A percentile compares a stretch with the other conserved stretches of the same genome.
These are phyloP conservation scores for Eupithecia pulchellata DNA, from an alignment of 2,888 invertebrate genomes.

Conservation along the genomic window DNA sequence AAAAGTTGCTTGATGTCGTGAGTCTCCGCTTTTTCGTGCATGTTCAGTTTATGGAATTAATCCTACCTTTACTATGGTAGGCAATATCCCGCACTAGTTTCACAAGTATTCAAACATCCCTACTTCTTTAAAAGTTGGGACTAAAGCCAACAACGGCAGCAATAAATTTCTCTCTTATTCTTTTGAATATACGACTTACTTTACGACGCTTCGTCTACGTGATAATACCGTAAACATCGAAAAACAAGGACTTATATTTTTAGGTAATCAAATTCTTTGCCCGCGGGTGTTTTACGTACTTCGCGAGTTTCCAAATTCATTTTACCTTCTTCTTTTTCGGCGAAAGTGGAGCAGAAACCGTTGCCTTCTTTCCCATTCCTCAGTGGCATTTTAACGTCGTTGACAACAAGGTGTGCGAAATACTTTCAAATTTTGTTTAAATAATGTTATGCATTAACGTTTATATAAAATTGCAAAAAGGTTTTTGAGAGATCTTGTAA, in stretches of 20 bases:
- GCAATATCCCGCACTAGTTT: background rate
- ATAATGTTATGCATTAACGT: background rate
- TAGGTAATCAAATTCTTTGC: slow-evolving; percentile 34
- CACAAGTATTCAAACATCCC: background rate
- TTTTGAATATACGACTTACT: slow-evolving; percentile 15
- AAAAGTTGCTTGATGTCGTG: background rate
- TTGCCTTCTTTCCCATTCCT: background rate
- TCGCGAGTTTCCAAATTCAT: slow-evolving; percentile 29
- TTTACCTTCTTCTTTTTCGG: slow-evolving; percentile 21
- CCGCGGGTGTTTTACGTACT: slow-evolving; percentile 32
- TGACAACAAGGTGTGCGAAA: background rate
- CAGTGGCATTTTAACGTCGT: background rate
- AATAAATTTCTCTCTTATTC: slow-evolving; percentile 30
- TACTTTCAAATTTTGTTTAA: background rate
- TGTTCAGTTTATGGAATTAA: background rate
- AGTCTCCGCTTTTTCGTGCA: background rate
- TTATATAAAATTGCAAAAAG: no score
- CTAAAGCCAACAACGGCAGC: slow-evolving; percentile 19
- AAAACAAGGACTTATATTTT: slow-evolving; percentile 34
- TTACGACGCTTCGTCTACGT: slow-evolving; percentile 14
- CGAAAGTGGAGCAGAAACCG: slow-evolving; percentile 18
- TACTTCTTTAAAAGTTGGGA: background rate
- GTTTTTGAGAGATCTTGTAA: background rate
- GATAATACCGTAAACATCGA: slow-evolving; percentile 27
- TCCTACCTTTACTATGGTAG: background rate